phyloP scores from a whole-genome alignment of 2,888 invertebrate genomes.

The Micoletzkya japonica region DNA sequence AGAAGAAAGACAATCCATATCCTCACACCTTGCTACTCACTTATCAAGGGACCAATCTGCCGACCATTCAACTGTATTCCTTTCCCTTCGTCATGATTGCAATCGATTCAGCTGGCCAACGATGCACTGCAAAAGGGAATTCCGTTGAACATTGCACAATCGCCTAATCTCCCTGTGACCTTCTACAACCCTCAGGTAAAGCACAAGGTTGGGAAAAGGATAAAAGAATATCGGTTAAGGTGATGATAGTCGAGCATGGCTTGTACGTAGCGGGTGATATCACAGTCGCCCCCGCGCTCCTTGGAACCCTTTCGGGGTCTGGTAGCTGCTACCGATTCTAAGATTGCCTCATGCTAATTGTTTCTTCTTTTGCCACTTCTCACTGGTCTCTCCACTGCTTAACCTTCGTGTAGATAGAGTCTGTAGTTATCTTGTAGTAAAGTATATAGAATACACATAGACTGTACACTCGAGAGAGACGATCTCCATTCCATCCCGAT shows the following conservation, averaged over 20 bases:
- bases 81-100: too few species aligned
- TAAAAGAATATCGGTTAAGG: background rate
- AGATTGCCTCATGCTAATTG: background rate
- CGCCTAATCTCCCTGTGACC: slow-evolving; percentile 51
- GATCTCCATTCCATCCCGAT: background rate
- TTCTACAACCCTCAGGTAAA: slow-evolving; percentile 53
- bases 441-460: too few species aligned
- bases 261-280: slow-evolving; percentile 57
- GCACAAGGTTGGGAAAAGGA: background rate
- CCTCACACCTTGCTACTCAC: too few species aligned
- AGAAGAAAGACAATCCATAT: too few species aligned
- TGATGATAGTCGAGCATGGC: slow-evolving; percentile 55
- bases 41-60: too few species aligned
- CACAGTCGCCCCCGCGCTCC: slow-evolving; percentile 50
- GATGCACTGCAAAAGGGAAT: slow-evolving; percentile 58
- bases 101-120: slow-evolving; percentile 50
- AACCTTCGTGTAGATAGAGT: too few species aligned
- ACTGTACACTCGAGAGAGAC: too few species aligned
- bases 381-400: background rate
- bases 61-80: too few species aligned
- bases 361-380: background rate
- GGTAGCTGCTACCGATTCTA: slow-evolving; percentile 27
- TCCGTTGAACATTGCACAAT: slow-evolving; percentile 47
- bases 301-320: slow-evolving; percentile 30
- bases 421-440: too few species aligned